phyloP scores from a whole-genome alignment of 2,797 vertebrate genomes.

The Hippoglossus hippoglossus region DNA sequence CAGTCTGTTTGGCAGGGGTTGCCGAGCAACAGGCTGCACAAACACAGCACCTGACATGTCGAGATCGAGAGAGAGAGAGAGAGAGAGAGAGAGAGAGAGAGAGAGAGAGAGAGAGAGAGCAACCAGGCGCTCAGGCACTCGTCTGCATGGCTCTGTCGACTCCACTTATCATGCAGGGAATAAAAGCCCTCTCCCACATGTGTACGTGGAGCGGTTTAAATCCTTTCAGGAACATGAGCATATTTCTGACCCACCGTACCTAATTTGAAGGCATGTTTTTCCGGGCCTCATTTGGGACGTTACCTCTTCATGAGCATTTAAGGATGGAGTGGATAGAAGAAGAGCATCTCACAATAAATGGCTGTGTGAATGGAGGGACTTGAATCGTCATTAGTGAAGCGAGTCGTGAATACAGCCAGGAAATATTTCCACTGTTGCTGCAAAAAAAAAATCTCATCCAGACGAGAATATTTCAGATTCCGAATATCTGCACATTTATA shows the following conservation, averaged over 20 bases:
- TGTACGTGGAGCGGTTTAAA: slow-evolving; percentile 9
- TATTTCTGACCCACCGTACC: not conserved
- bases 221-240: slow-evolving; percentile 3
- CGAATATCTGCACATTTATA: no score
- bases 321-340: slow-evolving; percentile 18
- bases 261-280: not conserved
- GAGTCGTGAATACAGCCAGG: slow-evolving; percentile 16
- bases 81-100: no score
- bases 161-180: slow-evolving; percentile 49
- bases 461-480: no score
- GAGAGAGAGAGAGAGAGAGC: slow-evolving; percentile 53
- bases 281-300: not conserved
- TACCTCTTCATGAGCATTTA: slow-evolving; percentile 10
- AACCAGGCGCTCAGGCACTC: slow-evolving; percentile 54
- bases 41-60: slow-evolving; percentile 75
- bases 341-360: slow-evolving; percentile 4
- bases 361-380: slow-evolving; percentile 15
- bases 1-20: slow-evolving; percentile 73
- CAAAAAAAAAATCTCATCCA: no score
- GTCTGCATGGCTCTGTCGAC: slow-evolving; percentile 45
- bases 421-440: not conserved
- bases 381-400: slow-evolving; percentile 20
- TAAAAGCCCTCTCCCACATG: slow-evolving; percentile 30
- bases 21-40: slow-evolving; percentile 75
- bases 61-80: slow-evolving; percentile 44